Base-by-base conservation (phyloP, 2,113 vertebrate genomes). In the Bufo bufo region DNA sequence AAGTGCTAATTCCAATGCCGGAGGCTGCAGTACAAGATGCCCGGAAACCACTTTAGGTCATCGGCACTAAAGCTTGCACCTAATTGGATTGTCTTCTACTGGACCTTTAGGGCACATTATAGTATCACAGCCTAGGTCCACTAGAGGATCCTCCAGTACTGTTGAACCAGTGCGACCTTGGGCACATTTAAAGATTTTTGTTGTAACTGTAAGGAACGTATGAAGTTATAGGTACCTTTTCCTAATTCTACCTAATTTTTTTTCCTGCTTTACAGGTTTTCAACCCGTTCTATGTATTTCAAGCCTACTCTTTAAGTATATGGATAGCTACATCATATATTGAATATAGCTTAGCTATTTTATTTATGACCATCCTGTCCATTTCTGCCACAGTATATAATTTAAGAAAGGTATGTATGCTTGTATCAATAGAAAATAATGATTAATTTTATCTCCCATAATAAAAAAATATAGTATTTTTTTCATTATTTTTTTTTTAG, bases 211-310 rank as follows among this genome's bases (percentile, higher is more conserved):
- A 33, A 14, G 61, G 1, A 43, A 47, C 3, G 45, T 14, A 3
- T 71, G 12, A 71, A 71, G 14, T 47, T 16, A 74, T 47, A 7
- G 4, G 11, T 13, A 13, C 6, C 10, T 72, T 45, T 72, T 61
- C 4, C 47, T 72, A 45, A 3, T 72, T 33, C 23, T 49, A 6
- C 8, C 4, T 50, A 19, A 49, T 49, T 4, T 49, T n/a, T 79
- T 20, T 89, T 90, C 88, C 12, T 0, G 1, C 33, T 75, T 85
- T 91, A 14, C 88, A 95, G 95, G 93, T 95, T 89, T 93, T 95
- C 90, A 94, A 93, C 86, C 94, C 94, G 45, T 95, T 94, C 89
- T 95, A 93, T 0, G 75, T 93, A 61, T 94, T 95, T 84, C 94
- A 96, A 94, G 90, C 88, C 50, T 96, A 95, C 72, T 94, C 93